phyloP scores from a whole-genome alignment of 1,140 invertebrate species.

The Leucophenga varia region DNA sequence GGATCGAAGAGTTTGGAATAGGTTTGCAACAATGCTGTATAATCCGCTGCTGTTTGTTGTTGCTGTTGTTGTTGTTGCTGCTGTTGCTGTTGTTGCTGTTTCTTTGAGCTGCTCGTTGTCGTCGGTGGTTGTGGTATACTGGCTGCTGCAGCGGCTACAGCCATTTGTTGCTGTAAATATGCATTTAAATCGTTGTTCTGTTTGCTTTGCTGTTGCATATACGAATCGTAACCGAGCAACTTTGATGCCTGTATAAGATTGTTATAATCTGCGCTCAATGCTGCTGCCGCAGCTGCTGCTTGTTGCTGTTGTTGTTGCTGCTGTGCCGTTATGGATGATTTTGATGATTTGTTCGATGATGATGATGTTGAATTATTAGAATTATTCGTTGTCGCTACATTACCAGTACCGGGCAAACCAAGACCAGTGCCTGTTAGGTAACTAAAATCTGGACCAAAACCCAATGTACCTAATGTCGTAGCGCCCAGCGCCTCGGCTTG shows the following conservation, averaged over 20 bases:
- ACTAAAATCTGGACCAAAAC: conserved; percentile 45
- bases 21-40: conserved; percentile 44
- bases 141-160: conserved; percentile 38
- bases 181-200: conserved; percentile 46
- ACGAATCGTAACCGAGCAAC: conserved; percentile 48
- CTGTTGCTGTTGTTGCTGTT: conserved; percentile 15
- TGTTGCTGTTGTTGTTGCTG: too few relatives aligned
- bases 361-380: conserved; percentile 24
- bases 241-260: conserved; percentile 51
- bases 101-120: conserved; percentile 14
- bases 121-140: conserved; percentile 24
- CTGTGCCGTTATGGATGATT: too few relatives aligned
- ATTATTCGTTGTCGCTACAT: conserved; percentile 14
- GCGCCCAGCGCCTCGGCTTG: conserved; percentile 53
- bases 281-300: conserved; percentile 39
- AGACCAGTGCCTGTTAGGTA: conserved; percentile 38
- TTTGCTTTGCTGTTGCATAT: conserved; percentile 46
- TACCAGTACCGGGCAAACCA: conserved; percentile 15
- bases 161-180: conserved; percentile 53
- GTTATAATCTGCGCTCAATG: conserved; percentile 46
- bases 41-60: conserved; percentile 28
- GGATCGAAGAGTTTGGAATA: conserved; percentile 52
- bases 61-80: conserved; percentile 8
- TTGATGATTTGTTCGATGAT: conserved; percentile 11
- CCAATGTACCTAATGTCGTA: conserved; percentile 48